These are phyloP conservation scores for Erpetoichthys calabaricus DNA, from an alignment of 2,797 vertebrate genomes.

Conservation along the genomic window DNA sequence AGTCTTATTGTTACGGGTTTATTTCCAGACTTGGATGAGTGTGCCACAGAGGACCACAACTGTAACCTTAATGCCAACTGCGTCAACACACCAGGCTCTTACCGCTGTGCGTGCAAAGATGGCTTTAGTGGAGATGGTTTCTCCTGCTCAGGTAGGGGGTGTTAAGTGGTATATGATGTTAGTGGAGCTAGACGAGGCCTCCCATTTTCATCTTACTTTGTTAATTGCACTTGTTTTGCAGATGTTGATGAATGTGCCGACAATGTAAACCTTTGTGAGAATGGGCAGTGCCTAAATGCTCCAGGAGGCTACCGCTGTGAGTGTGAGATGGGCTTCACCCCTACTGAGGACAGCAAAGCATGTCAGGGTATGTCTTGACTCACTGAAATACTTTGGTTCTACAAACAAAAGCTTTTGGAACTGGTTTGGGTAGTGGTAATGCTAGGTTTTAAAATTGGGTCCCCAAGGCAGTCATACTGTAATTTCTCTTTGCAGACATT, in stretches of 20 bases:
- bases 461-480: too few species aligned
- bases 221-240: conserved; percentile 19
- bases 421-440: too few species aligned
- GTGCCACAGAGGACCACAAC: conserved; percentile 61
- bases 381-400: too few species aligned
- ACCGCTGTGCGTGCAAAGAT: conserved; percentile 69
- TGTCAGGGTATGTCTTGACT: conserved; percentile 60
- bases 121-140: conserved; percentile 82
- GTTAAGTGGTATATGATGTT: neutral
- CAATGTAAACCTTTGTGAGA: conserved; percentile 80
- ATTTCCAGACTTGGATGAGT: conserved; percentile 73
- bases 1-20: neutral
- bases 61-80: conserved; percentile 78
- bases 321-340: conserved; percentile 90
- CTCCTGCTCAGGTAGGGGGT: conserved; percentile 62
- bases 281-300: conserved; percentile 82
- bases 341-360: conserved; percentile 73
- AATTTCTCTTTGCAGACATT: conserved; percentile 54
- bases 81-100: conserved; percentile 73
- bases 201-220: neutral
- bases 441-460: too few species aligned
- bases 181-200: too few species aligned
- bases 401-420: too few species aligned
- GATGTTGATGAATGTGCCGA: conserved; percentile 87
- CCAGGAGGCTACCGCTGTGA: conserved; percentile 83